These are phyloP conservation scores for Phyllotreta cruciferae DNA, from an alignment of 2,888 invertebrate genomes.

Conservation along the genomic window DNA sequence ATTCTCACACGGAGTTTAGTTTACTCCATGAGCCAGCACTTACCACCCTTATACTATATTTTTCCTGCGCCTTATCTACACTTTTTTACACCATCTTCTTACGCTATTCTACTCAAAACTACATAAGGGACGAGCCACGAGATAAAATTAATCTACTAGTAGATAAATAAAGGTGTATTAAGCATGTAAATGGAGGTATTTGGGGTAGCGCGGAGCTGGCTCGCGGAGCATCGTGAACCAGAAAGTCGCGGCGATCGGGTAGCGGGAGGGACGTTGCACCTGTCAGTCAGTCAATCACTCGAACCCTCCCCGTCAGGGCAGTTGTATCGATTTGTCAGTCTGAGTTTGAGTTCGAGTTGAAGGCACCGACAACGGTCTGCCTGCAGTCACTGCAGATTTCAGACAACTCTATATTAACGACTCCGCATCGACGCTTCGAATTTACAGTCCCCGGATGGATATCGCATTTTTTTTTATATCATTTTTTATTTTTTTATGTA, in stretches of 20 bases:
- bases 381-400: slow-evolving; percentile 49
- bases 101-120: background rate
- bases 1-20: slow-evolving; percentile 9
- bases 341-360: slow-evolving; percentile 42
- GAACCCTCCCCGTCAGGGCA: slow-evolving; percentile 53
- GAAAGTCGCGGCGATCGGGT: slow-evolving; percentile 29
- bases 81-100: background rate
- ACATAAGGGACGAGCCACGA: background rate
- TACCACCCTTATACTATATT: background rate
- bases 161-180: background rate
- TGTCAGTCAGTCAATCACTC: slow-evolving; percentile 60
- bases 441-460: slow-evolving; percentile 1
- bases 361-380: slow-evolving; percentile 46
- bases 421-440: slow-evolving; percentile 22
- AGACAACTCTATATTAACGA: slow-evolving; percentile 46
- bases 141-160: background rate
- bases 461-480: background rate
- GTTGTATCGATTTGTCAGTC: slow-evolving; percentile 56
- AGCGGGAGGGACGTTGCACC: slow-evolving; percentile 49
- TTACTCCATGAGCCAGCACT: slow-evolving; percentile 11
- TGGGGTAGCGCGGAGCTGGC: slow-evolving; percentile 3
- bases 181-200: background rate
- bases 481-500: no score
- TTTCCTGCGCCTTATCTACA: background rate
- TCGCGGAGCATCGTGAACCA: slow-evolving; percentile 19